Evolutionary conservation across 2,113 vertebrate species (phyloP).

Genomic region (Marcusenius ussheri): DNA sequence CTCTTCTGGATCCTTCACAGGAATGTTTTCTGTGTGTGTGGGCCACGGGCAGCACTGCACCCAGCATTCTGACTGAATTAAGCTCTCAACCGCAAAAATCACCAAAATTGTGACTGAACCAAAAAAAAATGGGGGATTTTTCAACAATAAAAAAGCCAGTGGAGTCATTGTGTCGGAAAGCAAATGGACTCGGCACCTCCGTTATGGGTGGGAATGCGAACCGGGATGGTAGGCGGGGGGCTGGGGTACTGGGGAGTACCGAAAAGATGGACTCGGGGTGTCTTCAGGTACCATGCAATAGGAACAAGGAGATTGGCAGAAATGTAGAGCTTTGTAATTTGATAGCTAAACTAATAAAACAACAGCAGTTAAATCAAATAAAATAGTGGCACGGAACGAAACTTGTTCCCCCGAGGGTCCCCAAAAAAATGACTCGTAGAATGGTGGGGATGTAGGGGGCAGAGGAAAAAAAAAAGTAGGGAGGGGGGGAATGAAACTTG

Average conservation of each 20-base stretch:
- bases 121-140: not conserved
- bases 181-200: not conserved
- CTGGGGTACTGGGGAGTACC: not conserved
- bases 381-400: not conserved
- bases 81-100: not conserved
- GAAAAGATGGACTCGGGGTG: not conserved
- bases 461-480: not conserved
- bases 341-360: constrained; percentile 8
- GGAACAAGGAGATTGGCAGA: not conserved
- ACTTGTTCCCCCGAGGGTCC: not conserved
- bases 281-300: not conserved
- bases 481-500: constrained; percentile 58
- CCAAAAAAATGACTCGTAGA: not conserved
- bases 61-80: not conserved
- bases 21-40: not conserved
- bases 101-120: not conserved
- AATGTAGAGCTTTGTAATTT: not conserved
- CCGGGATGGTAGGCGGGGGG: not conserved
- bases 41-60: not conserved
- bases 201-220: not conserved
- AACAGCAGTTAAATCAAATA: not conserved
- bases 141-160: not conserved
- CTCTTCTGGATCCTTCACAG: not conserved
- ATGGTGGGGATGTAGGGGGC: not conserved
- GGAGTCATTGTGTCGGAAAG: not conserved